Percentiles rank a stretch among this genome's conserved stretches.
Evolutionary conservation across 64 coral and sea anemone species (phyloP).

Genomic region (Pocillopora verrucosa): DNA sequence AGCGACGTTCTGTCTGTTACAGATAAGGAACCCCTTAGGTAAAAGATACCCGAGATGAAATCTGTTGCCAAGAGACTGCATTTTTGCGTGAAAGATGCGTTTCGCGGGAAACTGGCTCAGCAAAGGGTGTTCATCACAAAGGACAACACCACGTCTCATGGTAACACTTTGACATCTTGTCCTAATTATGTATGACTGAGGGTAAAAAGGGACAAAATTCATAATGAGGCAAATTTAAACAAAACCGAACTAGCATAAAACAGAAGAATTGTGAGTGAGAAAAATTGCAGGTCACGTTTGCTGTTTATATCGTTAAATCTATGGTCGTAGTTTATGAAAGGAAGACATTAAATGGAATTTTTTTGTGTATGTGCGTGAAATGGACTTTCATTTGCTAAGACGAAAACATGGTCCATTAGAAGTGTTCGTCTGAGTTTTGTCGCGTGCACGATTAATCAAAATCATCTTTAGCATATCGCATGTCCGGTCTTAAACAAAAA

Average conservation of each 20-base stretch:
- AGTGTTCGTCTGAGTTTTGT: neutral
- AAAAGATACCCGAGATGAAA: neutral
- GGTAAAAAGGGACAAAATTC: neutral
- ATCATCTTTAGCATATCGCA: neutral
- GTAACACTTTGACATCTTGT: slow-evolving; percentile 8
- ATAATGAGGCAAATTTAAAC: slow-evolving; percentile 8
- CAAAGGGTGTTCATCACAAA: neutral
- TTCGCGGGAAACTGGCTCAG: slow-evolving; percentile 13
- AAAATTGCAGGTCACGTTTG: neutral
- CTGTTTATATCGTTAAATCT: neutral
- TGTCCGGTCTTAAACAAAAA: slow-evolving; percentile 25
- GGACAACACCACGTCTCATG: neutral
- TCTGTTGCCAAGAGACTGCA: slow-evolving; percentile 18
- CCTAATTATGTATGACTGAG: slow-evolving; percentile 17
- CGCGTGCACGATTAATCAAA: slow-evolving; percentile 8
- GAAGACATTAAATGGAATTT: neutral
- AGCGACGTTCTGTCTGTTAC: neutral
- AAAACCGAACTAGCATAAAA: neutral
- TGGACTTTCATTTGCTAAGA: neutral
- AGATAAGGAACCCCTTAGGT: neutral
- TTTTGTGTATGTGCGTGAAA: neutral
- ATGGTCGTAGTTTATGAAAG: neutral
- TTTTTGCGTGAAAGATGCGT: slow-evolving; percentile 23
- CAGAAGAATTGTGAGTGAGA: neutral
- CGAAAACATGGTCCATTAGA: neutral